Base-by-base conservation (phyloP, 2,797 vertebrate species). In the Pangasius larnaudii region DNA sequence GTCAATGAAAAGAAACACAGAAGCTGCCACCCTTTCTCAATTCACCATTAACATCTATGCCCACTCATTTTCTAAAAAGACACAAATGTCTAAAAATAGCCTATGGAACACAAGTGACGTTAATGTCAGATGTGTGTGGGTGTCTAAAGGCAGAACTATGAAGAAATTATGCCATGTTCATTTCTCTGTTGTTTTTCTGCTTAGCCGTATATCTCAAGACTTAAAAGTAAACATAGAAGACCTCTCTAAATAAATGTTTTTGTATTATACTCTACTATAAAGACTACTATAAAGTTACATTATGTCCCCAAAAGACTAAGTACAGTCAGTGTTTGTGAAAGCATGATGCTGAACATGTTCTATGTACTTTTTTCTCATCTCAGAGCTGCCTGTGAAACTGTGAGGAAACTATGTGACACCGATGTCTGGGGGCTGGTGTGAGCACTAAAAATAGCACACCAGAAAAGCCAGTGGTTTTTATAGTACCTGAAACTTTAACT, bases 51-150 rank as follows among this genome's bases (percentile, higher is more conserved):
- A 95, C 94, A 96, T 96, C 95, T 91, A 94, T 94, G 94, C 96
- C 96, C 96, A 97, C 97, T 96, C 89, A 89, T 96, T 97, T 98
- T 96, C 97, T 98, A 97, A 98, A 98, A 97, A 98, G 97, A 97
- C 94, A 98, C 96, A 97, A 97, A 97, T 95, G 94, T 93, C 92
- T 96, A 97, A 96, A 98, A 98, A 98, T 98, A 99, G 97, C 91
- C 91, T 69, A 0, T 93, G 78, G 94, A 96, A 96, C 96, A 96
- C 96, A 96, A 97, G 96, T 95, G 95, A 96, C 96, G 95, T 96
- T 93, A 95, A 95, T 95, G 94, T 95, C 96, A 97, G 96, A 96
- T 96, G 97, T 97, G 94, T 92, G 97, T 97, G 95, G 97, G 97
- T 94, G 96, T 95, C 94, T 94, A 95, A 97, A 97, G 95, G 96